A percentile compares a stretch with the other conserved stretches of the same genome.
Evolutionary conservation across 30 jellyfish, hydroid and myxozoan species (phyloP).

Genomic region (Morbakka virulenta): DNA sequence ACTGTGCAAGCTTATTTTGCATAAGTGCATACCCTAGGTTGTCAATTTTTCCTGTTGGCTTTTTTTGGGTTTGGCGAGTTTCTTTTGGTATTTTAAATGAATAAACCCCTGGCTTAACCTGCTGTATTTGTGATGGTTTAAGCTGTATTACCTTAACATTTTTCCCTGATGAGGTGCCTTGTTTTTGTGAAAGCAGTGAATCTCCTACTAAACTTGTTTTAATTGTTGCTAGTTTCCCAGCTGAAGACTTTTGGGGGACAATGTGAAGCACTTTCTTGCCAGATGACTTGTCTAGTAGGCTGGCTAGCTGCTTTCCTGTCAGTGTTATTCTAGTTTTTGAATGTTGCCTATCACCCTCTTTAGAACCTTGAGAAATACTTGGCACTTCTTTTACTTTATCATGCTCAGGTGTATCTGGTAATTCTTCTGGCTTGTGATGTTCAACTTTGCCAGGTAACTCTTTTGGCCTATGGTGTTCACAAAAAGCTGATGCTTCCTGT

Average conservation of each 20-base stretch:
- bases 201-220: neutral
- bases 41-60: neutral
- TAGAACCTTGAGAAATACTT: no score
- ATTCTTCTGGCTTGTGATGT: no score
- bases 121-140: neutral
- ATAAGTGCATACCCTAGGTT: neutral
- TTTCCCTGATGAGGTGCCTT: neutral
- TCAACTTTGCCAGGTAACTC: no score
- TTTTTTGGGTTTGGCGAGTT: neutral
- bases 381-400: no score
- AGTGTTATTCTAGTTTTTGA: neutral
- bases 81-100: neutral
- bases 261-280: neutral
- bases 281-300: neutral
- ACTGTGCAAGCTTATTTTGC: neutral
- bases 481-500: no score
- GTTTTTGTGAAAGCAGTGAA: neutral
- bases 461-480: no score
- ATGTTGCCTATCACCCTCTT: neutral
- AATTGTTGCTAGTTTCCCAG: neutral
- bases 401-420: no score
- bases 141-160: neutral
- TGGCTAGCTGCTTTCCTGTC: neutral
- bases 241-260: neutral
- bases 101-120: neutral